These are phyloP conservation scores for Acronicta aceris DNA, from an alignment of 2,888 invertebrate genomes.

Conservation along the genomic window DNA sequence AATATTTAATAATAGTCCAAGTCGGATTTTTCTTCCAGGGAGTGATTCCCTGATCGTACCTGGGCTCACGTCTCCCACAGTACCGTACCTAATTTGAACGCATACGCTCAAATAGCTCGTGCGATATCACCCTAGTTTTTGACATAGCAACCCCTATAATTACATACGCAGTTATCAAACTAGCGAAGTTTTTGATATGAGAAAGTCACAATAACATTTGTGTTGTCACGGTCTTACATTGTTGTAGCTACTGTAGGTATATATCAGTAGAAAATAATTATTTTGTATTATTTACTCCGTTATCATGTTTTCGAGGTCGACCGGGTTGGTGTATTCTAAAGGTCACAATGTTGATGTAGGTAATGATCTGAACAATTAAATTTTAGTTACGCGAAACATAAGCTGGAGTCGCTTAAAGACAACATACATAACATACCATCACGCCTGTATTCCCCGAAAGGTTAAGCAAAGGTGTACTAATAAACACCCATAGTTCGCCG, in stretches of 20 bases:
- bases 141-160: slow-evolving; percentile 3
- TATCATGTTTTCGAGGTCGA: not conserved
- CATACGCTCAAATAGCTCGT: too few relatives aligned
- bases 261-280: not conserved
- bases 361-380: slow-evolving; percentile 1
- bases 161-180: not conserved
- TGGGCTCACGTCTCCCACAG: too few relatives aligned
- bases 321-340: not conserved
- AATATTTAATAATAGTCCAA: too few relatives aligned
- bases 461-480: too few relatives aligned
- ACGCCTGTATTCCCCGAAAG: too few relatives aligned
- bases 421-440: too few relatives aligned
- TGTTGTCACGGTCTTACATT: not conserved
- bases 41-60: too few relatives aligned
- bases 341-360: slow-evolving; percentile 2
- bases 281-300: slow-evolving; percentile 1
- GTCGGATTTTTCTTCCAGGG: too few relatives aligned
- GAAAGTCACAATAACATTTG: not conserved
- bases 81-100: too few relatives aligned
- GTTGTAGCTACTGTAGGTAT: not conserved
- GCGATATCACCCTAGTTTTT: not conserved
- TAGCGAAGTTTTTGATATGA: not conserved
- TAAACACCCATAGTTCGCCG: too few relatives aligned
- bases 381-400: not conserved
- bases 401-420: too few relatives aligned